Conservation (phyloP, 1,140 invertebrate species). For the Epicauta chinensis region DNA sequence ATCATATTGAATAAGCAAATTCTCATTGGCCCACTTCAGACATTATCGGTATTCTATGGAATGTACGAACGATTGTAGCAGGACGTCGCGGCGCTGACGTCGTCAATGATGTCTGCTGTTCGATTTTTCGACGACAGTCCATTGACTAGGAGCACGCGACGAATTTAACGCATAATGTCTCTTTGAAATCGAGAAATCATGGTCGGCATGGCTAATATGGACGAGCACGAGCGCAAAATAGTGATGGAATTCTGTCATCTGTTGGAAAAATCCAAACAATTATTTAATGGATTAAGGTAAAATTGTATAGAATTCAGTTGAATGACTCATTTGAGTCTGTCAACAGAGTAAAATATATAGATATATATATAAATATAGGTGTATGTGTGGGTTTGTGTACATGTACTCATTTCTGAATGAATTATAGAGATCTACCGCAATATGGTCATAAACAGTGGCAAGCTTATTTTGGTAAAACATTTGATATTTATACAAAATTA, state of each 20-base stretch:
- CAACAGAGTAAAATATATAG: neutral
- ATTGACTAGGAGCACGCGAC: slow-evolving; percentile 17
- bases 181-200: slow-evolving; percentile 43
- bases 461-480: slow-evolving; percentile 93
- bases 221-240: slow-evolving; percentile 87
- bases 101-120: slow-evolving; percentile 34
- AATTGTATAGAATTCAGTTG: slow-evolving; percentile 4
- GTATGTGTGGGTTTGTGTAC: neutral
- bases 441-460: slow-evolving; percentile 99
- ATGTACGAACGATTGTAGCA: no score
- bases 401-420: neutral
- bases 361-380: neutral
- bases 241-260: slow-evolving; percentile 95
- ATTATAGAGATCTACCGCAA: slow-evolving; percentile 85
- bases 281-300: slow-evolving; percentile 93
- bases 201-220: slow-evolving; percentile 69
- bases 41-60: no score
- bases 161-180: slow-evolving; percentile 19
- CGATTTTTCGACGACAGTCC: slow-evolving; percentile 34
- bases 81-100: slow-evolving; percentile 31
- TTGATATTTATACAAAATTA: slow-evolving; percentile 96
- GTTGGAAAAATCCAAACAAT: slow-evolving; percentile 94
- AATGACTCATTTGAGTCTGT: no score
- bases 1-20: no score
- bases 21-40: no score